Evolutionary conservation across 2,113 vertebrate genomes (phyloP).

Genomic region (Notothenia coriiceps): DNA sequence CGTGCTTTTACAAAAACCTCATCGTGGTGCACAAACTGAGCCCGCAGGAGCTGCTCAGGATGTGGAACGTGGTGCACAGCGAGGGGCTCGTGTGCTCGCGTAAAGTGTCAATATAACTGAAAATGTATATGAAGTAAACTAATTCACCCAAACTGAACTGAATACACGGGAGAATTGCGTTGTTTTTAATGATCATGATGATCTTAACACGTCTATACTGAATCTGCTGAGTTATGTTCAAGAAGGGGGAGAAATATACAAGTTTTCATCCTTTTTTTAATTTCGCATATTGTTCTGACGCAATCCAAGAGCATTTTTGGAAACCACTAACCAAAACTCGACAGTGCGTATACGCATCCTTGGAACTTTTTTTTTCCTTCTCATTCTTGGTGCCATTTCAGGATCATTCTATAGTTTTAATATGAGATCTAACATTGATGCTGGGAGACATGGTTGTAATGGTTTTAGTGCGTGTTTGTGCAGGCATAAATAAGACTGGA

Average conservation of each 20-base stretch:
- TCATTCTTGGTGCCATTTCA: conserved; percentile 32
- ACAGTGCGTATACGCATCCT: background rate
- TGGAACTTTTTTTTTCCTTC: background rate
- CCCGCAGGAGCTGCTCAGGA: conserved; percentile 83
- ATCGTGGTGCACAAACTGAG: conserved; percentile 89
- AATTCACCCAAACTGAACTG: background rate
- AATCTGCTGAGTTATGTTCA: background rate
- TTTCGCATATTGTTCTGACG: too few species aligned
- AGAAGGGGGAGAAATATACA: background rate
- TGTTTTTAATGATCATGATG: background rate
- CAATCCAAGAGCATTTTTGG: background rate
- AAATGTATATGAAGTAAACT: background rate
- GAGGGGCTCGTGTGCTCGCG: conserved; percentile 79
- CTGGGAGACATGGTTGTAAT: background rate
- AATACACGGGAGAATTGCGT: background rate
- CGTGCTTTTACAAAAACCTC: conserved; percentile 87
- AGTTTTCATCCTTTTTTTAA: background rate
- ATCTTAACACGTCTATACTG: background rate
- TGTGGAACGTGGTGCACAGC: conserved; percentile 85
- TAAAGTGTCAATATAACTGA: conserved; percentile 50
- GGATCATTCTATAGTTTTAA: background rate
- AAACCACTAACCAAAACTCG: conserved; percentile 56
- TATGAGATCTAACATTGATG: background rate
- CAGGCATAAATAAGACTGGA: conserved; percentile 12
- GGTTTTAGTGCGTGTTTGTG: conserved; percentile 2